A percentile compares a stretch with the other conserved stretches of the same genome.
Conservation (phyloP, 2,797 vertebrate species). For the Fratercula arctica region DNA sequence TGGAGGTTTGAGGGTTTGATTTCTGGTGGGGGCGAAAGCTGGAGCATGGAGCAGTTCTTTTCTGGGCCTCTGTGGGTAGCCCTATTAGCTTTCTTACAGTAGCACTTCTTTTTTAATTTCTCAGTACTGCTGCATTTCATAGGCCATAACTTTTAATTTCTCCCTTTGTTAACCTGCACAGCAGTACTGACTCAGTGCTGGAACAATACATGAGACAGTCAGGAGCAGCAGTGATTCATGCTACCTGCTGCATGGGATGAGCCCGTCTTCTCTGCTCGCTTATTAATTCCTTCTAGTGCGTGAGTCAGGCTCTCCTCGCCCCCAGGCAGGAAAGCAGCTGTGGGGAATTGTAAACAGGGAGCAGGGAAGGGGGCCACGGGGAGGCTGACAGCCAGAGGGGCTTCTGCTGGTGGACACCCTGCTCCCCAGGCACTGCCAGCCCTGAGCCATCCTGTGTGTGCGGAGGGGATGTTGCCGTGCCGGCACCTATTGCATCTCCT, state of each 20-base stretch:
- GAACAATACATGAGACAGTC: constrained; percentile 15
- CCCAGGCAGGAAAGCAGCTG: constrained; percentile 3
- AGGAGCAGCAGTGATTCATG: constrained; percentile 46
- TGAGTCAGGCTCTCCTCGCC: constrained; percentile 60
- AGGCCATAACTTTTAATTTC: not conserved
- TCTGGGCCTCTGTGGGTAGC: not conserved
- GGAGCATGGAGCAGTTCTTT: not conserved
- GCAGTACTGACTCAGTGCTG: constrained; percentile 44
- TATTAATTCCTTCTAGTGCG: not conserved
- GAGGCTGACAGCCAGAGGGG: not conserved
- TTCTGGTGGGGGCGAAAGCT: not conserved
- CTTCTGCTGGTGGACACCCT: not conserved
- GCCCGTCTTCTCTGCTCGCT: constrained; percentile 13
- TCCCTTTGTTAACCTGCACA: constrained; percentile 16
- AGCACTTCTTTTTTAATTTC: not conserved
- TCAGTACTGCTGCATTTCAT: not conserved
- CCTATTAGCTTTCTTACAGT: constrained; percentile 8
- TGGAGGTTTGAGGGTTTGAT: not conserved
- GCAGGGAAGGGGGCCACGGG: not conserved
- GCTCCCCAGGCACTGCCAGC: not conserved
- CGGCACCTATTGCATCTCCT: not conserved
- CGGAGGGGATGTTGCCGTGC: not conserved
- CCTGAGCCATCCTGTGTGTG: fast-evolving
- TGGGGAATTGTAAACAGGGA: not conserved
- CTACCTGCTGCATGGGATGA: constrained; percentile 18